Base-by-base conservation (phyloP, 2,797 vertebrate species). In the Vireo griseus region DNA sequence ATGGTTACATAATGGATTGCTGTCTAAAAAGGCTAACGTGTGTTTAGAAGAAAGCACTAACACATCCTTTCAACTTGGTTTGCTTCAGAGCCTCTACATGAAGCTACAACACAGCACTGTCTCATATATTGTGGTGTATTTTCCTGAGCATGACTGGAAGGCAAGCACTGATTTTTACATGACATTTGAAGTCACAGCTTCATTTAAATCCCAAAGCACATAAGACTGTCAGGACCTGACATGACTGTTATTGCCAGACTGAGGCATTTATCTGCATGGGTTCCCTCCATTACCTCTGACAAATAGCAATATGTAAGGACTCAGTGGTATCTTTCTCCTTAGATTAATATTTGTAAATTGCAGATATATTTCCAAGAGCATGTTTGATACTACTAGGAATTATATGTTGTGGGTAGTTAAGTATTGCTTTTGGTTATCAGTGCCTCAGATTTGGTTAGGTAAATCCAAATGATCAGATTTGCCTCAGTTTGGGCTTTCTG, bases 211-310 rank as follows among this genome's bases (percentile, higher is more conserved):
- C 66, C 37, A 74, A 90, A 81, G 35, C 58, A 67, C 16, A 6
- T 48, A 40, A 77, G 65, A 75, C 54, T 80, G 61, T 52, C 65
- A 90, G 72, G 48, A 80, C 39, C 39, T 91, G 75, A 90, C 72
- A 68, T 0, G 22, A 66, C 33, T 86, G 4, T 68, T 89, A 74
- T 14, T 80, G 63, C 68, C 45, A 69, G 39, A 80, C 40, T 37
- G 63, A 90, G 51, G 13, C 50, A 67, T 76, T 90, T 87, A 83
- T 63, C 67, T 79, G 47, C 40, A 58, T 0, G 11, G 28, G n/a
- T 86, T 92, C 61, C 52, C 42, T 86, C 68, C 73, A 42, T 58
- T 85, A 73, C 87, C 93, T 94, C 81, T 88, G 72, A 83, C 72
- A 73, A 47, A 59, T 3, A 85, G 37, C 29, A 82, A 4, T 6